Percentiles rank a stretch among this genome's conserved stretches.
These are phyloP conservation scores for Calephelis virginiensis DNA, from an alignment of 1,140 invertebrate species.

Conservation along the genomic window DNA sequence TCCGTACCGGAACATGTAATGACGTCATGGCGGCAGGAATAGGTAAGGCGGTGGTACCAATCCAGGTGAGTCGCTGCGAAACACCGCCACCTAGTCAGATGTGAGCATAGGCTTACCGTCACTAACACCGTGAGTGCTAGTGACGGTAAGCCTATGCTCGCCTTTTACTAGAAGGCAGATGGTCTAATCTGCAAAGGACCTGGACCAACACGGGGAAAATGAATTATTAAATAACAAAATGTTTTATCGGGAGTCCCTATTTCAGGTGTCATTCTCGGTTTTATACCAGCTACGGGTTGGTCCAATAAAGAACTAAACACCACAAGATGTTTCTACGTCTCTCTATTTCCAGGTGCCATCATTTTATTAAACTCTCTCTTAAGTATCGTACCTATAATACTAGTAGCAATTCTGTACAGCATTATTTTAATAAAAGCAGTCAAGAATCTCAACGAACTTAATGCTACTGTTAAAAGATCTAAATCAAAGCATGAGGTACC, in stretches of 20 bases:
- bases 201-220: too few relatives aligned
- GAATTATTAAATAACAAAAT: too few relatives aligned
- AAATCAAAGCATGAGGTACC: conserved; percentile 39
- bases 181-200: too few relatives aligned
- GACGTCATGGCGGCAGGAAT: too few relatives aligned
- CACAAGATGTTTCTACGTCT: conserved; percentile 76
- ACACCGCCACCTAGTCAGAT: too few relatives aligned
- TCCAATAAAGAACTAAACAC: conserved; percentile 65
- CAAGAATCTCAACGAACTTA: conserved; percentile 69
- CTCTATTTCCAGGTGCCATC: conserved; percentile 70
- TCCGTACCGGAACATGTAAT: too few relatives aligned
- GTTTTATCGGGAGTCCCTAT: conserved; percentile 1
- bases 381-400: conserved; percentile 75
- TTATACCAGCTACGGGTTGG: conserved; percentile 78
- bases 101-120: too few relatives aligned
- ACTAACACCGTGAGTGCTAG: too few relatives aligned
- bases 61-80: too few relatives aligned
- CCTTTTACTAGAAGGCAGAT: too few relatives aligned
- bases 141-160: too few relatives aligned
- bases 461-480: conserved; percentile 42
- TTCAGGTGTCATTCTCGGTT: conserved; percentile 78
- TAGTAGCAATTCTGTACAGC: conserved; percentile 76
- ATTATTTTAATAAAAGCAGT: conserved; percentile 78
- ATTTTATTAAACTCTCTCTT: conserved; percentile 76
- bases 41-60: too few relatives aligned